These are phyloP conservation scores for Lycia hirtaria DNA, from an alignment of 2,888 invertebrate species.

Conservation along the genomic window DNA sequence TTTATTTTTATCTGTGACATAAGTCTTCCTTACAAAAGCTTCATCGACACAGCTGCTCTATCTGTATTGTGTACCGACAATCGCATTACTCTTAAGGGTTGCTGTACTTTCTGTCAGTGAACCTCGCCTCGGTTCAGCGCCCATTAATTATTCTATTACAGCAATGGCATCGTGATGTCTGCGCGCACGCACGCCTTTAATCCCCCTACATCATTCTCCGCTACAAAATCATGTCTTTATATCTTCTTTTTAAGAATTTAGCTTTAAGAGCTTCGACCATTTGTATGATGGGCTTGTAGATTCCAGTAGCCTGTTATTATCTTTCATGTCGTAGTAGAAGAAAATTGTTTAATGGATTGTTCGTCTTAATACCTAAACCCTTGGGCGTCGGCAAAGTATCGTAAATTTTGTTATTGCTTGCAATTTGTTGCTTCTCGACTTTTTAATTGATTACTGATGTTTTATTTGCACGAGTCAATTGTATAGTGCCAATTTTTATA, in stretches of 20 bases:
- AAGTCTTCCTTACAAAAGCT: constrained; percentile 21
- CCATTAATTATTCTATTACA: constrained; percentile 82
- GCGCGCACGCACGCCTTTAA: constrained; percentile 71
- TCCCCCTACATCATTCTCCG: constrained; percentile 59
- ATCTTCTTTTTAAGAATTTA: constrained; percentile 39
- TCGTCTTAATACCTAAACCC: constrained; percentile 19
- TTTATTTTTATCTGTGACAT: constrained; percentile 18
- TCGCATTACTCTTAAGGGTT: constrained; percentile 43
- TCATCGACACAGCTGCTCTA: constrained; percentile 21
- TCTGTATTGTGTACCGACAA: constrained; percentile 7
- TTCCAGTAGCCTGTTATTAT: constrained; percentile 51
- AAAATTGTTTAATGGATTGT: constrained; percentile 26
- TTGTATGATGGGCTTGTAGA: constrained; percentile 53
- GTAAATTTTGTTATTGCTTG: constrained; percentile 22
- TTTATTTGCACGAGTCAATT: no score
- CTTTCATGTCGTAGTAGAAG: constrained; percentile 30
- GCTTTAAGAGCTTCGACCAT: constrained; percentile 38
- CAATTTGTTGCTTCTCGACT: constrained; percentile 20
- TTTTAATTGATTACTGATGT: constrained; percentile 1
- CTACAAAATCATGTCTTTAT: constrained; percentile 45
- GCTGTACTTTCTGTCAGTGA: constrained; percentile 65
- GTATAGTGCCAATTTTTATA: no score
- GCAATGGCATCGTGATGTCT: constrained; percentile 69
- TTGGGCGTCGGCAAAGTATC: constrained; percentile 15
- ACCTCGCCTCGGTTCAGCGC: constrained; percentile 62